Evolutionary conservation across 2,797 vertebrate species (phyloP).

Genomic region (Mastacembelus armatus): DNA sequence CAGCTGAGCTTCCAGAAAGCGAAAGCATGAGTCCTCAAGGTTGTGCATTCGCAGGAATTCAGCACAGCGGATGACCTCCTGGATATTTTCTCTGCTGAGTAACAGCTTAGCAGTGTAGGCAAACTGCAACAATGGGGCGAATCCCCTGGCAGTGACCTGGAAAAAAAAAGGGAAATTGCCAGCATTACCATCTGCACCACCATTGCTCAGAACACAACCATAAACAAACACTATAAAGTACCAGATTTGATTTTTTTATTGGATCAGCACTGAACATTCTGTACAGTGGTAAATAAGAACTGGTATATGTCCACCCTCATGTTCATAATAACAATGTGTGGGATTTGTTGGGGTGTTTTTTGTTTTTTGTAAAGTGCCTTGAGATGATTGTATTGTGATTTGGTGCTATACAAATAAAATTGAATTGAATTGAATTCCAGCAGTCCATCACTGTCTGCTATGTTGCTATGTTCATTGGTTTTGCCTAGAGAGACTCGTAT

Average conservation of each 20-base stretch:
- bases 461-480: conserved; percentile 30
- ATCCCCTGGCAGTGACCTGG: conserved; percentile 99
- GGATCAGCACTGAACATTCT: conserved; percentile 75
- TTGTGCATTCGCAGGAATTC: conserved; percentile 99
- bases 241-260: conserved; percentile 78
- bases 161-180: conserved; percentile 87
- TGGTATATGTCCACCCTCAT: conserved; percentile 38
- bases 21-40: conserved; percentile 99
- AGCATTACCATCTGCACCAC: conserved; percentile 86
- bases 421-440: no score
- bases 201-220: conserved; percentile 80
- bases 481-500: conserved; percentile 10
- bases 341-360: no score
- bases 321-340: conserved; percentile 58
- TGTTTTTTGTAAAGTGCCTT: no score
- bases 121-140: conserved; percentile 98
- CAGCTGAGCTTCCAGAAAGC: conserved; percentile 97
- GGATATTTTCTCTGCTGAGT: conserved; percentile 99
- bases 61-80: conserved; percentile 98
- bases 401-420: no score
- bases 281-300: conserved; percentile 61
- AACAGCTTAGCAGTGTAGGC: conserved; percentile 99
- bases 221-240: conserved; percentile 83
- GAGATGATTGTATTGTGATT: no score
- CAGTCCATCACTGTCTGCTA: conserved; percentile 52